Evolutionary conservation across 2,797 vertebrate genomes (phyloP).

Genomic region (Hoplostethus atlanticus): DNA sequence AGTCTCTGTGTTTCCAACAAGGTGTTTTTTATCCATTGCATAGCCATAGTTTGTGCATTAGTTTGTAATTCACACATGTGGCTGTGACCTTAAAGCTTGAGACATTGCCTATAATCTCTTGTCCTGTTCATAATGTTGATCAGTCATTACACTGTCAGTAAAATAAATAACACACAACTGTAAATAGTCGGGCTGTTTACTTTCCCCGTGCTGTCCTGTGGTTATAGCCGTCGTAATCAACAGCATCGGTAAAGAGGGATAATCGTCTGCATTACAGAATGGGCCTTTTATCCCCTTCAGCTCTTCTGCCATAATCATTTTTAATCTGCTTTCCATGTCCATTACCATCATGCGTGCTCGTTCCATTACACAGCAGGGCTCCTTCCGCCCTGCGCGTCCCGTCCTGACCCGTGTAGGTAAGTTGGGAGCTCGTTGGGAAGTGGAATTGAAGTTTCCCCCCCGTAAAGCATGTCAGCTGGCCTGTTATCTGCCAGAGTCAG

Average conservation of each 20-base stretch:
- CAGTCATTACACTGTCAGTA: conserved; percentile 21
- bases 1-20: background rate
- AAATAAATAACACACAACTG: conserved; percentile 16
- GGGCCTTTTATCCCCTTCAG: conserved; percentile 68
- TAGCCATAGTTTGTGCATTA: background rate
- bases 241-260: conserved; percentile 60
- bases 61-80: background rate
- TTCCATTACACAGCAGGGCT: conserved; percentile 41
- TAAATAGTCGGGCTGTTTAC: conserved; percentile 4
- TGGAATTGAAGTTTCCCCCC: background rate
- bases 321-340: conserved; percentile 80
- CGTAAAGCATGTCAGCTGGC: conserved; percentile 7
- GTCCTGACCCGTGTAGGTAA: conserved; percentile 25
- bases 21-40: background rate
- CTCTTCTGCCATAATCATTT: conserved; percentile 74
- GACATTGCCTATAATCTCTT: background rate
- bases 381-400: conserved; percentile 38
- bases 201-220: conserved; percentile 7
- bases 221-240: conserved; percentile 52
- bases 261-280: conserved; percentile 69
- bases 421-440: conserved; percentile 11
- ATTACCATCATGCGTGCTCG: conserved; percentile 63
- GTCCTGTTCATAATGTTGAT: conserved; percentile 14
- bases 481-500: background rate
- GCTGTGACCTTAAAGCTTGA: conserved; percentile 14